Conservation (phyloP, 2,113 vertebrate genomes). For the Onychostoma macrolepis region DNA sequence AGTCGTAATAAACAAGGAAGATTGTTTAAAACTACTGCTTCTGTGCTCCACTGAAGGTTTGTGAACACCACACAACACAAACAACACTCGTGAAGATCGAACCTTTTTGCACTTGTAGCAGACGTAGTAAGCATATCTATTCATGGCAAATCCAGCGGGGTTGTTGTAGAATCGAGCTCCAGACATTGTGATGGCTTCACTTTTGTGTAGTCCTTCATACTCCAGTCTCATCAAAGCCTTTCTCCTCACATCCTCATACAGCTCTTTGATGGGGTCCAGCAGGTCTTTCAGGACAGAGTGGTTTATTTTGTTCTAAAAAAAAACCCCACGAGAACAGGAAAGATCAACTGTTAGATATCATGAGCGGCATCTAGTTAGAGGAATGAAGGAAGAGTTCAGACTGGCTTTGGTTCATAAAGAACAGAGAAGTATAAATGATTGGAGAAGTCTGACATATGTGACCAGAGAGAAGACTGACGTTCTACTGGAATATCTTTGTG, state of each 20-base stretch:
- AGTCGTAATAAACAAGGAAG: background rate
- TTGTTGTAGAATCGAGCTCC: slow-evolving; percentile 97
- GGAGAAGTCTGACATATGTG: too few species aligned
- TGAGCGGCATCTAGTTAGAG: background rate
- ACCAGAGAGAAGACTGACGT: too few species aligned
- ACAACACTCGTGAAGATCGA: background rate
- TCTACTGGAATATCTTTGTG: too few species aligned
- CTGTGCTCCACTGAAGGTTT: background rate
- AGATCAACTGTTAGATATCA: background rate
- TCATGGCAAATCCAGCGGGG: slow-evolving; percentile 97
- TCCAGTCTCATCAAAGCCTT: slow-evolving; percentile 97
- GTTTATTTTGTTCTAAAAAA: slow-evolving; percentile 97
- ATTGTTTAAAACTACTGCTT: background rate
- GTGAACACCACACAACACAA: background rate
- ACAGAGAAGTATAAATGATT: too few species aligned
- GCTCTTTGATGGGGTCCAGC: slow-evolving; percentile 97
- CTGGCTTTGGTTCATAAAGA: background rate
- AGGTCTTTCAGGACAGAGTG: slow-evolving; percentile 95
- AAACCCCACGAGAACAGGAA: background rate
- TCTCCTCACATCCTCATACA: slow-evolving; percentile 96
- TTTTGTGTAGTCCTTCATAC: slow-evolving; percentile 97
- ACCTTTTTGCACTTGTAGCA: slow-evolving; percentile 99
- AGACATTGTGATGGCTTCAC: slow-evolving; percentile 95
- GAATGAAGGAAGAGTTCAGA: background rate
- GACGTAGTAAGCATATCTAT: slow-evolving; percentile 98